Conservation (phyloP, 1,140 invertebrate genomes). For the Bacillus rossius region DNA sequence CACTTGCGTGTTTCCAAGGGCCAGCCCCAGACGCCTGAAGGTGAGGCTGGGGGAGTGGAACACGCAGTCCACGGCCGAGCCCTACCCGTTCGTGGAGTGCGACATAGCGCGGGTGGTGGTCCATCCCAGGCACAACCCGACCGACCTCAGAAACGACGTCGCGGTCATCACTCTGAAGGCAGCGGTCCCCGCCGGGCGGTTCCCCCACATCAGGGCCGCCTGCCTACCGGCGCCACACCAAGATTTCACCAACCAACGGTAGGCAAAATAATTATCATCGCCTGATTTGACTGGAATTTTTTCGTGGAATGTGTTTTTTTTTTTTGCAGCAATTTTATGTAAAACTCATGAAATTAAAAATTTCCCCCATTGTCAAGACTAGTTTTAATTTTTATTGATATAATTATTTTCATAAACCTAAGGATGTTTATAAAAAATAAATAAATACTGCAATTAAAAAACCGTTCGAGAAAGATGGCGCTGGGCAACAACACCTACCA, state of each 20-base stretch:
- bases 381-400: too few relatives aligned
- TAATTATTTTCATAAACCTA: too few relatives aligned
- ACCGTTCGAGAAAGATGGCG: too few relatives aligned
- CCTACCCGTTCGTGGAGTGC: constrained; percentile 54
- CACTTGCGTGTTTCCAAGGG: too few relatives aligned
- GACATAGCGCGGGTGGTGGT: constrained; percentile 48
- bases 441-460: too few relatives aligned
- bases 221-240: constrained; percentile 55
- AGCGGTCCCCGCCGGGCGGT: constrained; percentile 50
- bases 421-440: too few relatives aligned
- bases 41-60: constrained; percentile 66
- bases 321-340: too few relatives aligned
- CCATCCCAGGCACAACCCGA: constrained; percentile 58
- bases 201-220: constrained; percentile 62
- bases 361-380: too few relatives aligned
- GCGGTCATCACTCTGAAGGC: constrained; percentile 55
- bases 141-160: constrained; percentile 62
- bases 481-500: too few relatives aligned
- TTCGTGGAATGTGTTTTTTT: not conserved
- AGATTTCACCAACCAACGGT: constrained; percentile 53
- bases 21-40: constrained; percentile 39
- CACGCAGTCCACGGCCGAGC: constrained; percentile 51
- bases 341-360: too few relatives aligned
- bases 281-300: not conserved
- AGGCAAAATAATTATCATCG: constrained; percentile 6